These are phyloP conservation scores for Martes martes DNA, from an alignment of 2,113 vertebrate genomes.

Conservation along the genomic window DNA sequence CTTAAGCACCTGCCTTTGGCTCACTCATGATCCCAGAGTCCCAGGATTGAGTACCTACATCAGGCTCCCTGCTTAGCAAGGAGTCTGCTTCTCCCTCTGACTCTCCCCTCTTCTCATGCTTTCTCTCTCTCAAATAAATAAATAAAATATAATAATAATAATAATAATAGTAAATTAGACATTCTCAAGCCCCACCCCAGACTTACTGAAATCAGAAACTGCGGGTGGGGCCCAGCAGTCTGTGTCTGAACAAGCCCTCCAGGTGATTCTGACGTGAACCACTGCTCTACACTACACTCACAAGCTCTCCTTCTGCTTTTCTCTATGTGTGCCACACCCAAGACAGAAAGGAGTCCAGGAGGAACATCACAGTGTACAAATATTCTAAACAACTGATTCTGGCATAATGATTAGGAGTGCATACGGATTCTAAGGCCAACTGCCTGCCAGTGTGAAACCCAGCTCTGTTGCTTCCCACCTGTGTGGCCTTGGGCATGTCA, in stretches of 20 bases:
- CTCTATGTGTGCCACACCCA: slow-evolving; percentile 30
- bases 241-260: slow-evolving; percentile 37
- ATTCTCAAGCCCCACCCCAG: slow-evolving; percentile 38
- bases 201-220: slow-evolving; percentile 32
- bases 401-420: background rate
- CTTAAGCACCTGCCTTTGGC: background rate
- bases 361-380: slow-evolving; percentile 45
- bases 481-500: background rate
- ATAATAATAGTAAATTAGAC: background rate
- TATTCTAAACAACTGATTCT: slow-evolving; percentile 12
- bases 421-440: background rate
- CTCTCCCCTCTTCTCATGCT: background rate
- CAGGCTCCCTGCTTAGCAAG: too few relatives aligned
- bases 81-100: background rate
- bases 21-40: background rate
- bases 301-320: background rate
- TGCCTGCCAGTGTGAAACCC: background rate
- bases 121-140: background rate
- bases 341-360: slow-evolving; percentile 20
- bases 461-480: background rate
- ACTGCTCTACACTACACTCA: background rate
- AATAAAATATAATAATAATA: background rate
- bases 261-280: background rate
- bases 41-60: background rate
- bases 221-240: background rate